Evolutionary conservation across 1,140 invertebrate genomes (phyloP).

Genomic region (Pseudomyrmex dendroicus): DNA sequence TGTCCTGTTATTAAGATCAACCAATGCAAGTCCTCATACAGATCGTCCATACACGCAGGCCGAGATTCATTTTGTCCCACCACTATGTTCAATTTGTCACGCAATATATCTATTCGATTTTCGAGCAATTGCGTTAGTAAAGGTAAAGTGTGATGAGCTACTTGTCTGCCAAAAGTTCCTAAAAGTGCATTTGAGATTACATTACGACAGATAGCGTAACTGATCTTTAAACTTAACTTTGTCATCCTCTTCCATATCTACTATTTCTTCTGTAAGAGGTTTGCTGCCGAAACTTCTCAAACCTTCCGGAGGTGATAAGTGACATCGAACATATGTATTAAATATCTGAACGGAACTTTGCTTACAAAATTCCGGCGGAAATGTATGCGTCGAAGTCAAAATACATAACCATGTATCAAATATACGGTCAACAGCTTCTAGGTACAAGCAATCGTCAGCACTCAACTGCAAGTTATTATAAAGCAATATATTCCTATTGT

Average conservation of each 20-base stretch:
- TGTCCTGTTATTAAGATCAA: conserved; percentile 92
- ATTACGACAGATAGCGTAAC: conserved; percentile 79
- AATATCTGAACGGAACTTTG: conserved; percentile 88
- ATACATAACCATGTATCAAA: conserved; percentile 92
- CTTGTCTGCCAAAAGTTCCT: conserved; percentile 84
- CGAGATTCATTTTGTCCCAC: conserved; percentile 85
- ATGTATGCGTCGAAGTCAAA: conserved; percentile 86
- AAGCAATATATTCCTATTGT: background rate
- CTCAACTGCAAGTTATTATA: conserved; percentile 76
- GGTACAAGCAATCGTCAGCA: conserved; percentile 89
- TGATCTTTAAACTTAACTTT: conserved; percentile 89
- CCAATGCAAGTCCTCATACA: conserved; percentile 97
- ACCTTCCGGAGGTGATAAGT: conserved; percentile 93
- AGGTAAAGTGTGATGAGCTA: conserved; percentile 86
- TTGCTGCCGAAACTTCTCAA: conserved; percentile 84
- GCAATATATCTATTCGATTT: conserved; percentile 87
- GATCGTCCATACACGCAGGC: conserved; percentile 85
- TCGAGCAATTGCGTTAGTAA: conserved; percentile 88
- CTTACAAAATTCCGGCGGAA: conserved; percentile 86
- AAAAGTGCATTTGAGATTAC: conserved; percentile 40
- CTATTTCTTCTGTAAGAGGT: conserved; percentile 86
- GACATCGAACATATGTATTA: conserved; percentile 92
- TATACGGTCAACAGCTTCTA: conserved; percentile 92
- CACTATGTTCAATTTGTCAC: conserved; percentile 88
- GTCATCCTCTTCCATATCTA: conserved; percentile 90